Evolutionary conservation across 2,888 invertebrate species (phyloP), one percentile per base, ranked within the genome.

Genomic region (Melanostoma mellinum): DNA sequence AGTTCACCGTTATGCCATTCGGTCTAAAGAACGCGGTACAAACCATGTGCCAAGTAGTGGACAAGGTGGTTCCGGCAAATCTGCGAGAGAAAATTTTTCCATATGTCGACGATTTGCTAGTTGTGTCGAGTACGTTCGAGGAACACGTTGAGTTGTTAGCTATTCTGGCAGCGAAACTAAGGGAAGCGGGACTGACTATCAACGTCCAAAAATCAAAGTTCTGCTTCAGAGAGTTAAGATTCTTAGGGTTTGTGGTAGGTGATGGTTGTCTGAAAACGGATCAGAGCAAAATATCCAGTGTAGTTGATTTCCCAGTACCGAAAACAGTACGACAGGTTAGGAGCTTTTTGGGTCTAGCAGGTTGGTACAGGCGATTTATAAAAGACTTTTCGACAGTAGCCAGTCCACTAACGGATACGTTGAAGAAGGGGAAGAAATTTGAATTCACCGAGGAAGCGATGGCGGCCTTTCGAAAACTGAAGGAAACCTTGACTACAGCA

Each of bases 21-120:
- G n/a, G 20, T 20, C 20, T 58, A 4, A 10, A 30, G 9, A 58
- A 58, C 46, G 68, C 48, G 4, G 9, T 60, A 1, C 58, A 68
- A 32, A 6, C 50, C 3, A 52, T 63, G 38, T 86, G 85, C 63
- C 52, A 85, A 1, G 44, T 86, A 9, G 58, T 87, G 44, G 85
- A 86, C 52, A 60, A 71, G 6, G 53, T 84, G 3, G 50, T 86
- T 38, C 85, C 77, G 6, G 20, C 20, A 20, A 20, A 20, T 20
- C 20, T 20, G 20, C 20, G 20, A 20, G 20, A 20, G 20, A 20
- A 20, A 20, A 20, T 20, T 20, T 20, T 20, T 20, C 20, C 20
- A 20, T 20, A 20, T 20, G 20, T 20, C 20, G 20, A 20, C 20
- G 20, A 20, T 20, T 20, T 20, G 20, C 20, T 20, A 20, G 20